Percentiles rank a stretch among this genome's conserved stretches.
Evolutionary conservation across 2,888 invertebrate species (phyloP).

Genomic region (Camponotus fellah): DNA sequence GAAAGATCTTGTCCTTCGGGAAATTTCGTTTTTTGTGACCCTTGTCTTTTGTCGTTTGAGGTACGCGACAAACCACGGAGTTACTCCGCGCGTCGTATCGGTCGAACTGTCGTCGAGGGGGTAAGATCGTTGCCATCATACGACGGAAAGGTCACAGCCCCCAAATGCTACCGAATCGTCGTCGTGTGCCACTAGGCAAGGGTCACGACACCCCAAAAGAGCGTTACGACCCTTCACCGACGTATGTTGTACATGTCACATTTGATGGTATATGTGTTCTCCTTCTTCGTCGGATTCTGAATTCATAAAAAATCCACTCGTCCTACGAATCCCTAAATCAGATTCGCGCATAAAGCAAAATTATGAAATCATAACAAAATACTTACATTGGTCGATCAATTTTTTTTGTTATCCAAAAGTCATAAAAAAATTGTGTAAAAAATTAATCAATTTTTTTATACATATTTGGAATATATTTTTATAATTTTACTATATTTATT

Average conservation of each 20-base stretch:
- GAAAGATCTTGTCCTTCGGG: constrained; percentile 30
- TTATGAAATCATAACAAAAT: not conserved
- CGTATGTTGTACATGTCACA: constrained; percentile 14
- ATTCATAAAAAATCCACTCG: constrained; percentile 12
- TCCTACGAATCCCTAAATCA: not conserved
- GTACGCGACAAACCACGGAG: constrained; percentile 46
- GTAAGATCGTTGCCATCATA: constrained; percentile 64
- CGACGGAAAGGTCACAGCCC: constrained; percentile 59
- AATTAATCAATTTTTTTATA: not conserved
- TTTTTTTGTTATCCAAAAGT: not conserved
- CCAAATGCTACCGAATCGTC: constrained; percentile 61
- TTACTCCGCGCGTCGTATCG: constrained; percentile 67
- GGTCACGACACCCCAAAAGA: constrained; percentile 48
- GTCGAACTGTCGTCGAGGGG: constrained; percentile 69
- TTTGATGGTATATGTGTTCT: not conserved
- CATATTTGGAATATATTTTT: not conserved
- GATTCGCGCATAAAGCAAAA: not conserved
- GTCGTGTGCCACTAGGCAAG: constrained; percentile 22
- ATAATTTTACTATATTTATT: not conserved
- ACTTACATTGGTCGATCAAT: not conserved
- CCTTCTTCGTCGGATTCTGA: not conserved
- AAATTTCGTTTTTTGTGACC: constrained; percentile 43
- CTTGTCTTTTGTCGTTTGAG: constrained; percentile 40
- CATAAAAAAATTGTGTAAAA: not conserved
- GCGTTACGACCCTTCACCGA: constrained; percentile 42